Conservation (phyloP, 2,888 invertebrate species). For the Idaea dimidiata region DNA sequence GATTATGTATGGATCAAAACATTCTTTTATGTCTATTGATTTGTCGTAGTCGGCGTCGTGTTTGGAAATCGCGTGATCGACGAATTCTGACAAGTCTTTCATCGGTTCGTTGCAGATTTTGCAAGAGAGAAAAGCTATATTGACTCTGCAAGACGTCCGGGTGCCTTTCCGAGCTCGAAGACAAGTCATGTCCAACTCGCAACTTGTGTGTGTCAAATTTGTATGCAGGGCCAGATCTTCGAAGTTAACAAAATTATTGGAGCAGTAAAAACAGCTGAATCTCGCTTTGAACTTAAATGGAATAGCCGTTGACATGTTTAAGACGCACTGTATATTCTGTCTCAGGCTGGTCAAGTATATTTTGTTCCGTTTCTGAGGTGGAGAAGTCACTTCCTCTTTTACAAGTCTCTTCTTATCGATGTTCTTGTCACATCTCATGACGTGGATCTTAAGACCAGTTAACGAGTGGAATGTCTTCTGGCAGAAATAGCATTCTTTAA, state of each 20-base stretch:
- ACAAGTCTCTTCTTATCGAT: constrained; percentile 13
- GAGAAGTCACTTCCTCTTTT: constrained; percentile 9
- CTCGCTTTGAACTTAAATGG: constrained; percentile 69
- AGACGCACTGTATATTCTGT: constrained; percentile 61
- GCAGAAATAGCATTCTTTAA: constrained; percentile 57
- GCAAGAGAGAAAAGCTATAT: constrained; percentile 55
- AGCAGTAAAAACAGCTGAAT: constrained; percentile 67
- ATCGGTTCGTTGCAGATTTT: constrained; percentile 52
- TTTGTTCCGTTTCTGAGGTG: constrained; percentile 43
- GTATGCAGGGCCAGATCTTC: constrained; percentile 63
- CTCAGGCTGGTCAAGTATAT: constrained; percentile 58
- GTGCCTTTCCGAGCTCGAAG: constrained; percentile 69
- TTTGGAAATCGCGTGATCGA: constrained; percentile 59
- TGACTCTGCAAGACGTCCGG: constrained; percentile 60
- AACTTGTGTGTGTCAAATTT: constrained; percentile 52
- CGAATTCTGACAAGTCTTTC: constrained; percentile 46
- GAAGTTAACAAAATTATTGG: constrained; percentile 58
- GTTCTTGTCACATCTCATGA: constrained; percentile 54
- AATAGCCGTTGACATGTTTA: constrained; percentile 68
- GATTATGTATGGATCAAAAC: constrained; percentile 61
- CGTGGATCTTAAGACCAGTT: constrained; percentile 55
- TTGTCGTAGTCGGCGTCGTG: constrained; percentile 66
- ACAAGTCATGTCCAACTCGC: constrained; percentile 60
- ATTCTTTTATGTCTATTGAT: constrained; percentile 39
- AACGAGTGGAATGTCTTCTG: constrained; percentile 53